Evolutionary conservation across 2,888 invertebrate species (phyloP), one percentile per base, ranked within the genome.

Genomic region (Pteria penguin): DNA sequence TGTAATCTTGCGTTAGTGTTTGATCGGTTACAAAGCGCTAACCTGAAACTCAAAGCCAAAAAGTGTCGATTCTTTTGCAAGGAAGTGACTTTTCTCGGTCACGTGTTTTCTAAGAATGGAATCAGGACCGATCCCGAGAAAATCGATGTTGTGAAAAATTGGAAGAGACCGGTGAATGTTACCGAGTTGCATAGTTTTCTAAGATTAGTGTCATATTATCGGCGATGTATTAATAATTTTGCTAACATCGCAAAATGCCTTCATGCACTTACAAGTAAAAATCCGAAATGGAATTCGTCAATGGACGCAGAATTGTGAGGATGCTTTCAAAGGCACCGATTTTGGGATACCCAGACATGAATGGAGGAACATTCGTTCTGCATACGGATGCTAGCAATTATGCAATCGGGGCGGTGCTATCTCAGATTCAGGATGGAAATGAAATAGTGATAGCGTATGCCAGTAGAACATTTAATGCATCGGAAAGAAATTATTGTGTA

Each of bases 251-350:
- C n/a, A n/a, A n/a, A n/a, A n/a, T n/a, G n/a, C n/a, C n/a, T n/a
- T 27, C 60, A 60, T 60, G 5, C 27, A 11, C 60, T 60, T 60
- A 60, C 60, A 4, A 3, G 60, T 22, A 26, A 60, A 60, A 60
- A 60, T 27, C 5, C 4, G 4, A 18, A 27, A 60, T 60, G 60
- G 60, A 18, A n/a, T n/a, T n/a, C n/a, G n/a, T n/a, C n/a, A 60
- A 4, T 60, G 60, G 60, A 60, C 60, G 24, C 4, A 60, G 18
- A 29, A 26, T 18, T 60, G 60, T 60, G 5, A 60, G 4, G 11
- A 22, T 11, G 60, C 60, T 26, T 4, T 26, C 27, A 4, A 60
- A 60, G 3, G 22, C 55, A 60, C 4, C 4, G 3, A 60, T 4
- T 60, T 4, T 4, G 3, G 26, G 27, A 2, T 22, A 26, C 27